Conservation (phyloP, 2,797 vertebrate species). For the Nyctalus aviator region DNA sequence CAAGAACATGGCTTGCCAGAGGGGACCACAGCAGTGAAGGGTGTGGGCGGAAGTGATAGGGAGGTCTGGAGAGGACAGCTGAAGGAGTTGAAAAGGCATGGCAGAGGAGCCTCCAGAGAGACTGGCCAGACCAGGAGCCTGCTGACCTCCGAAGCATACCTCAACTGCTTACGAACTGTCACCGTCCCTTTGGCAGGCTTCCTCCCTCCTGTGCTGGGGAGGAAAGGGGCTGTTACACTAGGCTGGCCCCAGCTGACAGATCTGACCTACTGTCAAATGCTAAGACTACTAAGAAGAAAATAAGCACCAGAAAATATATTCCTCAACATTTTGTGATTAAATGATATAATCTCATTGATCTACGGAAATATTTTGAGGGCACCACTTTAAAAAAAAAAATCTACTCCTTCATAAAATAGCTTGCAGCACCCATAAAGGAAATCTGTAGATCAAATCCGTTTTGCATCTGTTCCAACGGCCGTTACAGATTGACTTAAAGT, state of each 20-base stretch:
- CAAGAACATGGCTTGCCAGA: background rate
- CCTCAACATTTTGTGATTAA: background rate
- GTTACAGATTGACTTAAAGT: background rate
- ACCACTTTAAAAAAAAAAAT: conserved; percentile 35
- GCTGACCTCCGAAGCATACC: background rate
- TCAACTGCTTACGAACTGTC: background rate
- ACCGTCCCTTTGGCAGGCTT: background rate
- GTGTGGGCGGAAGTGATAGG: background rate
- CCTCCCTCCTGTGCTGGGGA: background rate
- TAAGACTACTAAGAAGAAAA: conserved; percentile 21
- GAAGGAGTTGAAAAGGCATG: background rate
- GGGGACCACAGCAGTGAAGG: background rate
- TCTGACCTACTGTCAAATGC: background rate
- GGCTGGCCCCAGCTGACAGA: background rate
- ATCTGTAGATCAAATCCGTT: conserved; percentile 32
- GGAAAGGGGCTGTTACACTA: background rate
- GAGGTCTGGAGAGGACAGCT: background rate
- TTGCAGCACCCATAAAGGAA: background rate
- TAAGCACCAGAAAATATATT: background rate
- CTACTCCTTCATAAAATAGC: background rate
- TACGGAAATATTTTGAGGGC: background rate
- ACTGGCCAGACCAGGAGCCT: background rate
- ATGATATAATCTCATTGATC: conserved; percentile 50
- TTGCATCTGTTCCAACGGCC: background rate
- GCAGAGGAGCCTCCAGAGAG: background rate